Base-by-base conservation (phyloP, 2,888 invertebrate species). In the Chorisops tibialis region DNA sequence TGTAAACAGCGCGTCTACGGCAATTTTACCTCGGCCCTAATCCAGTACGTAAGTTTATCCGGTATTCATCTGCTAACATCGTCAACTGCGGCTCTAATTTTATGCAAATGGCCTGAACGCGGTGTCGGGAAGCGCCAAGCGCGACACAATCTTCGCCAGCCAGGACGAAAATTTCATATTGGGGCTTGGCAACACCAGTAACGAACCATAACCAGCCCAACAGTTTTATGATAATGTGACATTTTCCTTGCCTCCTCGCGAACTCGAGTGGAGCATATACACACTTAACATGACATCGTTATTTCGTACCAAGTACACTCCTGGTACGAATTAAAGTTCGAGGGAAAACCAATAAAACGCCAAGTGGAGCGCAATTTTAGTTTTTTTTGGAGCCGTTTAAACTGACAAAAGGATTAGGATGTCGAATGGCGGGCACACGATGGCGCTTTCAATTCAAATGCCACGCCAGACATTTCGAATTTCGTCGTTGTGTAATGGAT, bases 381-480 rank as follows among this genome's bases (percentile, higher is more conserved):
- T 63, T 59, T 59, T 63, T 60, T 60, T 63, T 54, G 63, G 52
- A 41, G 51, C 52, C 60, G 52, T 63, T 60, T 54, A 52, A 60
- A 54, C 51, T 60, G 63, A 60, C 59, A 59, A 49, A 49, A 9
- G 60, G 63, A 60, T 54, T 63, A 54, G 60, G 59, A 60, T 54
- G 54, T 56, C 54, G 52, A 59, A 63, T 35, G 52, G 18, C 41
- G 39, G 37, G n/a, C n/a, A n/a, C 51, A 16, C 38, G 37, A 52
- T 52, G 24, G 39, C 24, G 39, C 21, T 18, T 14, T 38, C 51
- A 14, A 52, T 39, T 19, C 19, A 18, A 52, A 9, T 37, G 38
- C 39, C 9, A 38, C 21, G 51, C 11, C 39, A 37, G 38, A 52
- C 51, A 19, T 19, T 16, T 30, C 9, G 7, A 30, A 9, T 30